phyloP scores from a whole-genome alignment of 2,888 invertebrate genomes.

The Machimus rusticus region DNA sequence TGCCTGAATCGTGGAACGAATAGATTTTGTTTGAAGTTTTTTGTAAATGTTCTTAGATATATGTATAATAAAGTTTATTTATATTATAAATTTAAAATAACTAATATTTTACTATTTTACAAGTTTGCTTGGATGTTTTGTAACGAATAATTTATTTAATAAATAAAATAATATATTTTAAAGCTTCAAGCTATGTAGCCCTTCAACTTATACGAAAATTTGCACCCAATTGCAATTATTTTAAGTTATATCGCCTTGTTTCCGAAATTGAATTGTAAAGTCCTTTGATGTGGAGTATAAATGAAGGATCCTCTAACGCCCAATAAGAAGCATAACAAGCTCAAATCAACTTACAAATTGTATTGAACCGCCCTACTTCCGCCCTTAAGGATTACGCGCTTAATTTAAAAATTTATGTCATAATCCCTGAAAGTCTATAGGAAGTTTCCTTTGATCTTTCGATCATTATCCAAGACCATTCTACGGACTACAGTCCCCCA shows the following conservation, averaged over 20 bases:
- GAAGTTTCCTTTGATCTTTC: neutral
- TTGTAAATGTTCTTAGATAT: no score
- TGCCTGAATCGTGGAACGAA: no score
- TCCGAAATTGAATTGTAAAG: neutral
- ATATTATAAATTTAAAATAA: no score
- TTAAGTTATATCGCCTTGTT: neutral
- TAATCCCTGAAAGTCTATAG: neutral
- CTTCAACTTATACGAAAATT: no score
- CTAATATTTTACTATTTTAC: no score
- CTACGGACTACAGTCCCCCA: neutral
- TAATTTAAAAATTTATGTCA: neutral
- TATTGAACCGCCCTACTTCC: neutral
- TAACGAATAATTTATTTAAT: no score
- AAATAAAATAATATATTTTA: no score
- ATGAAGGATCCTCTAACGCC: neutral
- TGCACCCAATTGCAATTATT: neutral
- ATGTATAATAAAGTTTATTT: no score
- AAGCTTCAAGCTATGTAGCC: no score
- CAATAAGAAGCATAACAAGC: neutral
- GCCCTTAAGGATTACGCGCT: neutral
- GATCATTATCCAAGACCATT: neutral
- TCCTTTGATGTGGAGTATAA: neutral
- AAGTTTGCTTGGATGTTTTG: no score
- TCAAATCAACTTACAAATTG: neutral
- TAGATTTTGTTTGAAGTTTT: no score